phyloP scores from a whole-genome alignment of 2,113 vertebrate genomes.

The Chunga burmeisteri region DNA sequence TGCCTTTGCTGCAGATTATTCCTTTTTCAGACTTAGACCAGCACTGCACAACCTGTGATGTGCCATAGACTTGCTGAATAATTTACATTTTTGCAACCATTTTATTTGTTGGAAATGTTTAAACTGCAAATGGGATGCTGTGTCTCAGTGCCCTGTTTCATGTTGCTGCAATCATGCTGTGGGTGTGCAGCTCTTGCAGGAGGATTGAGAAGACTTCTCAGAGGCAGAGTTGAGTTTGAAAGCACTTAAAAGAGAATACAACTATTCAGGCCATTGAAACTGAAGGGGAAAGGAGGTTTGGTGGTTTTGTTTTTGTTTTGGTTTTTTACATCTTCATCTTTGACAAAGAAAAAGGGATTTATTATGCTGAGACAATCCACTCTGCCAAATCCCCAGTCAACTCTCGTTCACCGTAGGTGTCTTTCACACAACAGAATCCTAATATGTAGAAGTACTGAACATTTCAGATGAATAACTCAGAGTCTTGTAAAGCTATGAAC shows the following conservation, averaged over 20 bases:
- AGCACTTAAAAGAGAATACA: neutral
- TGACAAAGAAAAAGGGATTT: neutral
- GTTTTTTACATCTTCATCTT: neutral
- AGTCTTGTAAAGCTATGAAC: neutral
- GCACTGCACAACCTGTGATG: neutral
- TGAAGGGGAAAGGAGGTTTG: neutral
- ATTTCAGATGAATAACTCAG: neutral
- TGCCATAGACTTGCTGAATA: neutral
- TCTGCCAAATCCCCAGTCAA: neutral
- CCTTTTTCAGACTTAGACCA: neutral
- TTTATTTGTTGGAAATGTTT: neutral
- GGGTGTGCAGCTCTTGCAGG: neutral
- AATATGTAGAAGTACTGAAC: neutral
- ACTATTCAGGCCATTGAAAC: neutral
- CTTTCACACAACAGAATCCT: neutral
- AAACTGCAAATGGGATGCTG: neutral
- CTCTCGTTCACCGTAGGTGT: neutral
- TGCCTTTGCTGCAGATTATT: neutral
- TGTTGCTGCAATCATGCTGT: neutral
- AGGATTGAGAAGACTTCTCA: neutral
- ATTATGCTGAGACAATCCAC: neutral
- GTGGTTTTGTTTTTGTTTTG: too few relatives aligned
- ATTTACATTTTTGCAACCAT: neutral
- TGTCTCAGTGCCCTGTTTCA: neutral
- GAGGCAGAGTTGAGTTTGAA: neutral